These are phyloP conservation scores for Tinea pellionella DNA, from an alignment of 2,888 invertebrate species.

Conservation along the genomic window DNA sequence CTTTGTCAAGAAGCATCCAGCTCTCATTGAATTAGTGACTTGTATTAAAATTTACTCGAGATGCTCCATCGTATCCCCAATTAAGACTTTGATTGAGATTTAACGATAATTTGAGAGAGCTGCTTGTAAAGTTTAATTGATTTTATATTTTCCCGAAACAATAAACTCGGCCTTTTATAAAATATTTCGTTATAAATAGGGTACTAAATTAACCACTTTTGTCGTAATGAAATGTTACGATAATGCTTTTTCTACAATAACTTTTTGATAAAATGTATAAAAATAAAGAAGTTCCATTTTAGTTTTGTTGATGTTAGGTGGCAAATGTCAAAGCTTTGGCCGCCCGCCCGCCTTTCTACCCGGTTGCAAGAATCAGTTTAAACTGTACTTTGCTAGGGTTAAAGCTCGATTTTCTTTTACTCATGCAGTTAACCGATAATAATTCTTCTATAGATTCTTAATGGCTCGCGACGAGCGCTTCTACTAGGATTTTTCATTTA, in stretches of 20 bases:
- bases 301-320: not conserved
- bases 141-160: slow-evolving; percentile 13
- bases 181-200: not conserved
- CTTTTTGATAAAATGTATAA: not conserved
- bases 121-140: slow-evolving; percentile 11
- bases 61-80: slow-evolving; percentile 23
- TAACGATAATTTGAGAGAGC: slow-evolving; percentile 16
- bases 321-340: slow-evolving; percentile 18
- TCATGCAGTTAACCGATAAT: slow-evolving; percentile 2
- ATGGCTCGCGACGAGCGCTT: not conserved
- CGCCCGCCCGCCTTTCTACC: slow-evolving; percentile 14
- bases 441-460: not conserved
- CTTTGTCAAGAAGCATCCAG: slow-evolving; percentile 32
- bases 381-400: slow-evolving; percentile 9
- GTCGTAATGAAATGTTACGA: not conserved
- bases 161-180: slow-evolving; percentile 13
- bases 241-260: not conserved
- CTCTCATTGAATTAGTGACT: slow-evolving; percentile 34
- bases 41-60: slow-evolving; percentile 30
- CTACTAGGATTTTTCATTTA: not conserved
- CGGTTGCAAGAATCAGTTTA: not conserved
- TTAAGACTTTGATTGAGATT: slow-evolving; percentile 22
- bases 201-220: not conserved
- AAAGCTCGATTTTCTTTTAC: slow-evolving; percentile 9
- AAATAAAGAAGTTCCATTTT: not conserved